These are phyloP conservation scores for Sebastes miniatus DNA, from an alignment of 2,797 vertebrate genomes.

Conservation along the genomic window DNA sequence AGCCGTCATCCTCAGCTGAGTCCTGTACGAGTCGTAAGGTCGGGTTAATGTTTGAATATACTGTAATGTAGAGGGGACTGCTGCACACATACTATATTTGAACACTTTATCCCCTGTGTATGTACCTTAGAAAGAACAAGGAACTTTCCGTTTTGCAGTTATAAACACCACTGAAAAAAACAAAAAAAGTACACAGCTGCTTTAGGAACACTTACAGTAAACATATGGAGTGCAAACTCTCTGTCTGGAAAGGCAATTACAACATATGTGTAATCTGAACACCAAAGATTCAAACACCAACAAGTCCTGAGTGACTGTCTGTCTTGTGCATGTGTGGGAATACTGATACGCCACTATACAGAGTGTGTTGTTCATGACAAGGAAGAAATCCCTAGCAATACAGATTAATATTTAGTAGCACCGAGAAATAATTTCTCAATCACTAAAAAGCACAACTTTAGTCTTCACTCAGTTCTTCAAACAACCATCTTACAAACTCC, in stretches of 20 bases:
- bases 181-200: slow-evolving; percentile 66
- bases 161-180: slow-evolving; percentile 37
- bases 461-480: slow-evolving; percentile 45
- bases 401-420: slow-evolving; percentile 60
- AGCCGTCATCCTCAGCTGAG: slow-evolving; percentile 34
- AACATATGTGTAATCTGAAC: slow-evolving; percentile 50
- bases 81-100: slow-evolving; percentile 6
- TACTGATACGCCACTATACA: slow-evolving; percentile 70
- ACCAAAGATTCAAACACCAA: slow-evolving; percentile 57
- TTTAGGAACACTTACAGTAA: slow-evolving; percentile 72
- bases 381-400: slow-evolving; percentile 47
- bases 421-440: slow-evolving; percentile 48
- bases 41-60: slow-evolving; percentile 32
- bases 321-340: slow-evolving; percentile 57
- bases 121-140: slow-evolving; percentile 49
- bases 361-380: slow-evolving; percentile 51
- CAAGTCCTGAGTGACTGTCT: slow-evolving; percentile 69
- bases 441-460: slow-evolving; percentile 51
- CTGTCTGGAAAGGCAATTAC: slow-evolving; percentile 67
- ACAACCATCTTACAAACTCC: slow-evolving; percentile 12
- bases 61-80: slow-evolving; percentile 2
- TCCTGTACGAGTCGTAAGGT: slow-evolving; percentile 11
- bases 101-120: slow-evolving; percentile 9
- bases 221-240: slow-evolving; percentile 77
- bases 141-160: slow-evolving; percentile 31